Evolutionary conservation across 2,888 invertebrate species (phyloP).

Genomic region (Byasa hedistus): DNA sequence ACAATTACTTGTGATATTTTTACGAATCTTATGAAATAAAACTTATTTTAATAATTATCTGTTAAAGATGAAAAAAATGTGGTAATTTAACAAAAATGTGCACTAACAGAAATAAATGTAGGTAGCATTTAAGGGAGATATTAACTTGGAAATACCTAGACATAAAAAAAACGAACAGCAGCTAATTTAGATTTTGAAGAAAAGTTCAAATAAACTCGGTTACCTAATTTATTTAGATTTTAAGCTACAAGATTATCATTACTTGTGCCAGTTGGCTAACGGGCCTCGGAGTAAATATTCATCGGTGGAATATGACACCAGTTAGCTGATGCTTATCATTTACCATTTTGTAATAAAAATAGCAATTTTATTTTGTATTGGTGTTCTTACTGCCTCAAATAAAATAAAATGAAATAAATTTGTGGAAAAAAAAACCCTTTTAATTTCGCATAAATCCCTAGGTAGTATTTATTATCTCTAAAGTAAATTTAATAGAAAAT

Average conservation of each 20-base stretch:
- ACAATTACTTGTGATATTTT: constrained; percentile 40
- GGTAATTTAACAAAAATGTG: neutral
- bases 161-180: too few relatives aligned
- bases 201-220: too few relatives aligned
- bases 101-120: neutral
- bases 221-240: too few relatives aligned
- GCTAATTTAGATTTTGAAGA: too few relatives aligned
- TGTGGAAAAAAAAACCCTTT: neutral
- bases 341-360: neutral
- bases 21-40: constrained; percentile 13
- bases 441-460: neutral
- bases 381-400: neutral
- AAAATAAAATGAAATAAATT: neutral
- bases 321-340: neutral
- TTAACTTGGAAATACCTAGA: too few relatives aligned
- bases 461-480: too few relatives aligned
- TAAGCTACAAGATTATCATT: too few relatives aligned
- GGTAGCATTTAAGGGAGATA: neutral
- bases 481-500: too few relatives aligned
- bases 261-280: too few relatives aligned
- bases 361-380: neutral
- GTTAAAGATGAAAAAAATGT: neutral
- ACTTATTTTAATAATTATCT: constrained; percentile 8
- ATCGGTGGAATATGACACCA: neutral
- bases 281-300: neutral